Percentiles rank a stretch among this genome's conserved stretches.
Conservation (phyloP, 1,140 invertebrate genomes). For the Drosophila hydei region DNA sequence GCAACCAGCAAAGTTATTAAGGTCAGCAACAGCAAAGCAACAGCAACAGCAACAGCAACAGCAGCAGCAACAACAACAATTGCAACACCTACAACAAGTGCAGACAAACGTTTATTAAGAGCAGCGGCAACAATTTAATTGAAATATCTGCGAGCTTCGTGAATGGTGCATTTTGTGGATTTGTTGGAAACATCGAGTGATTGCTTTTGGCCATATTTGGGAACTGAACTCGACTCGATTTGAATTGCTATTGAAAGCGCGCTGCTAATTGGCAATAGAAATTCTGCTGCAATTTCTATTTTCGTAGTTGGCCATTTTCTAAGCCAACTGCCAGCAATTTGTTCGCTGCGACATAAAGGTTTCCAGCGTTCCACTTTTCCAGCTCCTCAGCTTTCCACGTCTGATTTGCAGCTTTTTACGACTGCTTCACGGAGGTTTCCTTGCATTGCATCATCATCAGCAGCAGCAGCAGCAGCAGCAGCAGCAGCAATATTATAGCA, state of each 20-base stretch:
- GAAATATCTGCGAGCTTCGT: background rate
- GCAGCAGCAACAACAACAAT: background rate
- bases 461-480: too few relatives aligned
- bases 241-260: background rate
- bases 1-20: constrained; percentile 6
- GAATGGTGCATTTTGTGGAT: background rate
- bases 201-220: background rate
- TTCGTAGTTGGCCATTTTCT: background rate
- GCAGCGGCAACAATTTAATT: background rate
- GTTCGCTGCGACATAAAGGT: background rate
- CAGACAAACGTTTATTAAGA: background rate
- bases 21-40: constrained; percentile 7
- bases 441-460: constrained; percentile 1
- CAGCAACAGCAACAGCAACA: background rate
- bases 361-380: background rate
- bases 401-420: too few relatives aligned
- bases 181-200: background rate
- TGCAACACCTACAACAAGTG: background rate
- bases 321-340: constrained; percentile 1
- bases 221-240: background rate
- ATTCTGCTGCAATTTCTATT: background rate
- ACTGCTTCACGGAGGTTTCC: background rate
- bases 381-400: background rate
- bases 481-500: background rate
- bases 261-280: constrained; percentile 1